These are phyloP conservation scores for Tapirus terrestris DNA, from an alignment of 2,113 vertebrate species.

Conservation along the genomic window DNA sequence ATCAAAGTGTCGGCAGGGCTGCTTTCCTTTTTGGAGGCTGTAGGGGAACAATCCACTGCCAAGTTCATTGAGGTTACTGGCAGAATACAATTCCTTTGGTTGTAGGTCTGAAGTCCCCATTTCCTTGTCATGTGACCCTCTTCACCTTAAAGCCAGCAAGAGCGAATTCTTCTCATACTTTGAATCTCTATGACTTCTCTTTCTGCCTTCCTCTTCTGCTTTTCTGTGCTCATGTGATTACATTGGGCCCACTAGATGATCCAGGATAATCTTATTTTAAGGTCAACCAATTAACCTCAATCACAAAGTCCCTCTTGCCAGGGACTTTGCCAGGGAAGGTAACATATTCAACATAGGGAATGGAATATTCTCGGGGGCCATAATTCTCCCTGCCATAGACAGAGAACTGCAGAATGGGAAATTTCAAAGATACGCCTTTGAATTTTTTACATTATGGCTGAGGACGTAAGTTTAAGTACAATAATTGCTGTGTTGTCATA, in stretches of 20 bases:
- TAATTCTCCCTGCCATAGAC: neutral
- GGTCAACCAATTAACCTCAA: neutral
- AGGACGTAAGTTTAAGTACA: neutral
- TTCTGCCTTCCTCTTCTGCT: neutral
- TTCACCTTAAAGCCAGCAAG: neutral
- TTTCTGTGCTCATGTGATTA: neutral
- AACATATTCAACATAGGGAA: neutral
- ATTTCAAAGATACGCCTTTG: neutral
- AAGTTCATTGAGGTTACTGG: neutral
- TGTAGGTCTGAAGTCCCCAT: neutral
- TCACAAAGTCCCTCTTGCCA: neutral
- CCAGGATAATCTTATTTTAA: constrained; percentile 18
- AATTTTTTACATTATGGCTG: neutral
- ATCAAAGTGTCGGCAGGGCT: neutral
- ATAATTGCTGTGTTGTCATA: neutral
- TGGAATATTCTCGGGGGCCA: too few relatives aligned
- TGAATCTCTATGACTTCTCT: neutral
- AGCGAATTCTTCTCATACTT: neutral
- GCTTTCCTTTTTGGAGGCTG: neutral
- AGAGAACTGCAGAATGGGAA: neutral
- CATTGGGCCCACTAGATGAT: neutral
- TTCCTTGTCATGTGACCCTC: neutral
- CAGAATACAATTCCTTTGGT: neutral
- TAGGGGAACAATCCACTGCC: neutral
- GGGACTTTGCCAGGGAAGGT: neutral